Conservation (phyloP, 2,113 vertebrate genomes). For the Caretta caretta region DNA sequence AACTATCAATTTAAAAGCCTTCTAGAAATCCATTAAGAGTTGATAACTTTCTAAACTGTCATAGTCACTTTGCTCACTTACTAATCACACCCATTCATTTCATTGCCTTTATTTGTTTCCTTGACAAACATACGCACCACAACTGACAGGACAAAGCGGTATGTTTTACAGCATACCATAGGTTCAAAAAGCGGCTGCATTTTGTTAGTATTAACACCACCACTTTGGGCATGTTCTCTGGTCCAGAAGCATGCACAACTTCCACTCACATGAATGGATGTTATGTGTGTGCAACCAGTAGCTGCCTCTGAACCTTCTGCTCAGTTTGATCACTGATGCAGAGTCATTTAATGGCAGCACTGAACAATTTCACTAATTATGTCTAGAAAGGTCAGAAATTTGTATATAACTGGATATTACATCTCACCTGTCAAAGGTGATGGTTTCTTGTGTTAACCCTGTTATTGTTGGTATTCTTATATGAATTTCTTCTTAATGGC, state of each 20-base stretch:
- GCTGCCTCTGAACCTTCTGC: conserved; percentile 33
- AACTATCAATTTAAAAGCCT: not conserved
- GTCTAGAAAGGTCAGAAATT: not conserved
- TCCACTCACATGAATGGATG: not conserved
- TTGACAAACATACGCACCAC: conserved; percentile 41
- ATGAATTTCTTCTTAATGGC: not conserved
- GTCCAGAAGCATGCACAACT: not conserved
- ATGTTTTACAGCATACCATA: not conserved
- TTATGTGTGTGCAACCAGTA: not conserved
- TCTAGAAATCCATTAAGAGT: not conserved
- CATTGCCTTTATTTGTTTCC: conserved; percentile 45
- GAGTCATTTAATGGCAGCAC: not conserved
- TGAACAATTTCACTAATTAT: not conserved
- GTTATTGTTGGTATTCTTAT: accelerated
- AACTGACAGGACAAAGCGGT: not conserved
- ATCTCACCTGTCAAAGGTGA: not conserved
- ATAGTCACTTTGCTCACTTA: not conserved
- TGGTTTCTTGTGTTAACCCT: not conserved
- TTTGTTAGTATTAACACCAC: not conserved
- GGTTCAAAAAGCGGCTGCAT: not conserved
- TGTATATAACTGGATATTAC: not conserved
- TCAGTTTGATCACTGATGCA: not conserved
- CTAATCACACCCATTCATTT: not conserved
- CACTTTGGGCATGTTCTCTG: not conserved
- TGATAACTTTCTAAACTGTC: not conserved